These are phyloP conservation scores for Lasioglossum zephyrum DNA, from an alignment of 2,888 invertebrate genomes.

Conservation along the genomic window DNA sequence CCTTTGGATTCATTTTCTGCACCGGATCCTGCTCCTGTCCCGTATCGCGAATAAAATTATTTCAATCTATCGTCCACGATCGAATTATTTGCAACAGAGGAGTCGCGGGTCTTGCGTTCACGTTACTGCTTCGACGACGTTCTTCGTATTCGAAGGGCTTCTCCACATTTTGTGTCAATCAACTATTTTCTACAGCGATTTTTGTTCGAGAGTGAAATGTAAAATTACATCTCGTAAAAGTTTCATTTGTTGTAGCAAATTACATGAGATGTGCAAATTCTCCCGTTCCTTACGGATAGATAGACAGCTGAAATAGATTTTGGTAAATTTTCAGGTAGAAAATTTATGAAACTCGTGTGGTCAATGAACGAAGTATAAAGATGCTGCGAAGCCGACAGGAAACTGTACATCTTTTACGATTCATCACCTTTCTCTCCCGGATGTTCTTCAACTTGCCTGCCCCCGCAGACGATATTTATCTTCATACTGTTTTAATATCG, in stretches of 20 bases:
- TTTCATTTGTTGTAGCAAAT: not conserved
- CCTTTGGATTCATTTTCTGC: constrained; percentile 48
- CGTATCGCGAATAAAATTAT: not conserved
- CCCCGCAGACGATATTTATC: constrained; percentile 73
- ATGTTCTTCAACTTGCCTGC: constrained; percentile 71
- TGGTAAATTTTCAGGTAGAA: not conserved
- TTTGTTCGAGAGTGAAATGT: not conserved
- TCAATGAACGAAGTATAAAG: not conserved
- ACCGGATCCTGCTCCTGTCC: not conserved
- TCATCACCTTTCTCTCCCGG: constrained; percentile 71
- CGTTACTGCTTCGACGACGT: no score
- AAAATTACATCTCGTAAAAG: not conserved
- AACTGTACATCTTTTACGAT: constrained; percentile 62
- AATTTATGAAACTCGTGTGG: not conserved
- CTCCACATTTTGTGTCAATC: fast-evolving
- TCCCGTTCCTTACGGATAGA: not conserved
- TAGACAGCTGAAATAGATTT: not conserved
- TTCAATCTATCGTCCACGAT: not conserved
- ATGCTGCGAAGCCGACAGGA: not conserved
- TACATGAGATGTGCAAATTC: no score
- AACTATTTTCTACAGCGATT: not conserved
- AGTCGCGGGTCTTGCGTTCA: no score
- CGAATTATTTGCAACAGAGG: not conserved
- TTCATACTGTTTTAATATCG: constrained; percentile 79
- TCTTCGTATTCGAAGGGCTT: not conserved